phyloP scores from a whole-genome alignment of 1,140 invertebrate species.

The Conus ventricosus region DNA sequence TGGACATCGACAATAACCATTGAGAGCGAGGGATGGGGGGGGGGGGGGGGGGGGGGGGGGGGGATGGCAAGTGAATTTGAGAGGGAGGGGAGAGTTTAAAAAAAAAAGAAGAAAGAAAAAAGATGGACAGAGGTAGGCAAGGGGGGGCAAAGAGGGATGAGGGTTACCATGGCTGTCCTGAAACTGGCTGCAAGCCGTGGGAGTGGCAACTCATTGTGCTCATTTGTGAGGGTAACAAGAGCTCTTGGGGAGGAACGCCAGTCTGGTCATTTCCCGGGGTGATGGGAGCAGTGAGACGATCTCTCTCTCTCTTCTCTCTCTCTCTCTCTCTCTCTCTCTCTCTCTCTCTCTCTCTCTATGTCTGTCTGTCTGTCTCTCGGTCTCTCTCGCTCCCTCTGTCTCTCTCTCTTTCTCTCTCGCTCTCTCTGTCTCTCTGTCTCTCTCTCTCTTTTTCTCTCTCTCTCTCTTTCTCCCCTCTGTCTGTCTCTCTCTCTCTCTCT shows the following conservation, averaged over 20 bases:
- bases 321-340: not conserved
- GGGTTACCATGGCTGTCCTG: too few species aligned
- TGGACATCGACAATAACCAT: not conserved
- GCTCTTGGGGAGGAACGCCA: too few species aligned
- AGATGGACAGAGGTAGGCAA: too few species aligned
- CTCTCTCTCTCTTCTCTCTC: not conserved
- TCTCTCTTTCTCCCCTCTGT: not conserved
- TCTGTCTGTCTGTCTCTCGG: not conserved
- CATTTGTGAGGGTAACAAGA: too few species aligned
- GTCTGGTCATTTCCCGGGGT: too few species aligned
- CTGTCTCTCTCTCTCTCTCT: not conserved
- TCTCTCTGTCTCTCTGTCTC: not conserved
- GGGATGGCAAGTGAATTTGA: not conserved
- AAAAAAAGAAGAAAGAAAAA: not conserved
- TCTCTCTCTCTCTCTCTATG: not conserved
- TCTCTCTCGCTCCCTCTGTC: not conserved
- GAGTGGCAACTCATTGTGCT: too few species aligned
- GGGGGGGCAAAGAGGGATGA: too few species aligned
- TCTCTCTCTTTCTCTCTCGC: not conserved
- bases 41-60: not conserved
- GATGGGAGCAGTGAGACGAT: too few species aligned
- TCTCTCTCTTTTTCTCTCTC: too few species aligned
- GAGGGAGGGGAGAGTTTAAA: not conserved
- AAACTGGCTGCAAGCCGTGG: too few species aligned
- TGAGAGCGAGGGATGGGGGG: not conserved